phyloP scores from a whole-genome alignment of 2,888 invertebrate genomes.

The Lepidonotus clava region DNA sequence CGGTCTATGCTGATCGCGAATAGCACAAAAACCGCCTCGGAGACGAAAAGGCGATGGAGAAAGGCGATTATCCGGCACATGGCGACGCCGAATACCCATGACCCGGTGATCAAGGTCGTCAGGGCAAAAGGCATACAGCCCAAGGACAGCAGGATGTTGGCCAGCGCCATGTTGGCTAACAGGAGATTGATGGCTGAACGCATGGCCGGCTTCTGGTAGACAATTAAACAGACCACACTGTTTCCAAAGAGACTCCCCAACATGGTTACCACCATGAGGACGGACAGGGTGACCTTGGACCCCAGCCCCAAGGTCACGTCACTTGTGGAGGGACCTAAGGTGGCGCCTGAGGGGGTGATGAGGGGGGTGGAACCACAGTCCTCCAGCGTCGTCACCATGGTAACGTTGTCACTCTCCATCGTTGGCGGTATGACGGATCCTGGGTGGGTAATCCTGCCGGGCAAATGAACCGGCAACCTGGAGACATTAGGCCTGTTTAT shows the following conservation, averaged over 20 bases:
- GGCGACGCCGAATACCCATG: conserved; percentile 64
- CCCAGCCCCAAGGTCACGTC: not conserved
- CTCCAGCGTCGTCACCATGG: not conserved
- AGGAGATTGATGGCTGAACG: conserved; percentile 76
- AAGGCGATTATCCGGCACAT: conserved; percentile 66
- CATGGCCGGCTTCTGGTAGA: conserved; percentile 74
- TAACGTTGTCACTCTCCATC: not conserved
- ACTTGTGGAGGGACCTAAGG: no score
- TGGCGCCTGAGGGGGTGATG: no score
- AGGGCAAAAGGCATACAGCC: conserved; percentile 71
- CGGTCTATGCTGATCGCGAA: conserved; percentile 73
- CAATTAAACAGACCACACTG: conserved; percentile 71
- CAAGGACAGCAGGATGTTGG: conserved; percentile 68
- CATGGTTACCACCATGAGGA: conserved; percentile 63
- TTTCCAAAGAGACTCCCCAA: conserved; percentile 71
- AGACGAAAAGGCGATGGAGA: conserved; percentile 67
- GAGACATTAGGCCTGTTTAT: no score
- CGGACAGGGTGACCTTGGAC: not conserved
- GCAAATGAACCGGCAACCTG: not conserved
- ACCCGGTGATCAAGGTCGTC: conserved; percentile 61
- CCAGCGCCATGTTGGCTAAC: conserved; percentile 73
- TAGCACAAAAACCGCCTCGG: conserved; percentile 69
- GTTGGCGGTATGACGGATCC: not conserved
- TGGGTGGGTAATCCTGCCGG: not conserved
- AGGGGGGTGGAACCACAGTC: no score